Evolutionary conservation across 1,140 invertebrate species (phyloP), one percentile per base, ranked within the genome.

Genomic region (Zaprionus tsacasi): DNA sequence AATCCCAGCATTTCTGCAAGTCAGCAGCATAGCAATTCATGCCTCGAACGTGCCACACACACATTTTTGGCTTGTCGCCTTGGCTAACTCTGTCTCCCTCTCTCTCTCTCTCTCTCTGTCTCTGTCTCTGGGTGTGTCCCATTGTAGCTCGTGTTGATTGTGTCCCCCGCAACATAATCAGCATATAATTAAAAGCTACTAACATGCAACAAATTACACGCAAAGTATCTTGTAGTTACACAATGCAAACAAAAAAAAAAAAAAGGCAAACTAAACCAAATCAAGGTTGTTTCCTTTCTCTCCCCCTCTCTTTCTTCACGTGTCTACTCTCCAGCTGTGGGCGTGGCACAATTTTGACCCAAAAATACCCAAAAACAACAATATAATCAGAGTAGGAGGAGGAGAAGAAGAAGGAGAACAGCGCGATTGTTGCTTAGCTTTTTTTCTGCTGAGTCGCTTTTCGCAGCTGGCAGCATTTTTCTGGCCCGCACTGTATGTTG

Each of bases 141-240:
- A 52, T 65, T 71, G 12, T 70, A 71, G 12, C 17, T 68, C 58
- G 52, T 73, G 79, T 76, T 82, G 80, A 76, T 85, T 77, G 79
- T 81, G 69, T 69, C 63, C 56, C 38, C 56, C 38, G 69, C 82
- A 88, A 65, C 83, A 88, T 88, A 88, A 88, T 88, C 83, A 88
- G 87, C 83, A 89, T 89, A 89, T 88, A 89, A 88, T 88, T 89
- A 88, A 88, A 89, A 76, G 83, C 78, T 61, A 88, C 85, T 89
- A 88, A 89, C 83, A 88, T 88, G 83, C 85, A 88, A 89, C 83
- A 88, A 82, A 87, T 78, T 87, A 87, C 85, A 88, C 85, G 83
- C 80, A 82, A 88, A 83, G 65, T 80, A 81, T 80, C 66, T 72
- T 74, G 64, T 86, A 45, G 79, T 78, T 82, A 82, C 76, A 82